Evolutionary conservation across 1,140 invertebrate species (phyloP).

Genomic region (Megalopta genalis): DNA sequence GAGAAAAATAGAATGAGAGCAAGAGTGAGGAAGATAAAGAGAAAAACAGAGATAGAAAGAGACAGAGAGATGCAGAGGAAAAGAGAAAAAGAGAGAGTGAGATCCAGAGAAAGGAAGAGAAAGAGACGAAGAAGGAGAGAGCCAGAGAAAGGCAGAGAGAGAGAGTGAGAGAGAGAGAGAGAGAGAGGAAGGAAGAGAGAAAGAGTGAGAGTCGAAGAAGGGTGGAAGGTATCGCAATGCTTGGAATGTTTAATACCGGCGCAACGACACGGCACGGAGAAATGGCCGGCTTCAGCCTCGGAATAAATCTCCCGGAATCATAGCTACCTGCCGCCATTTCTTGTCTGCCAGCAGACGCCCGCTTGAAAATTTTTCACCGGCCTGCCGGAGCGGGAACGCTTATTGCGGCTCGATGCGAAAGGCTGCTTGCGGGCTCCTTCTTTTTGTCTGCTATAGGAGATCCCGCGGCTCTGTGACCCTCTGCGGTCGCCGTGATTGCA

Average conservation of each 20-base stretch:
- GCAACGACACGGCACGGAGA: slow-evolving; percentile 70
- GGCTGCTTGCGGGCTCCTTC: too few species aligned
- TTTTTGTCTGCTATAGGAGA: neutral
- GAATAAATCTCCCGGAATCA: slow-evolving; percentile 71
- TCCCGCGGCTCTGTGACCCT: neutral
- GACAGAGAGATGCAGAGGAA: too few species aligned
- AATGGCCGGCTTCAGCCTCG: slow-evolving; percentile 67
- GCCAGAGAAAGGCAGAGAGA: too few species aligned
- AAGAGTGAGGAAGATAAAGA: too few species aligned
- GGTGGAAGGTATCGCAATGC: slow-evolving; percentile 68
- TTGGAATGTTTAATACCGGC: slow-evolving; percentile 77
- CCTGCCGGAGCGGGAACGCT: slow-evolving; percentile 36
- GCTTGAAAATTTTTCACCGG: slow-evolving; percentile 53
- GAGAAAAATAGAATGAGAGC: too few species aligned
- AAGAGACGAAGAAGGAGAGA: too few species aligned
- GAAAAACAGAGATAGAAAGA: too few species aligned
- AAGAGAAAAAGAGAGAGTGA: too few species aligned
- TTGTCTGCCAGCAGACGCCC: slow-evolving; percentile 51
- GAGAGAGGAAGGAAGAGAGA: too few species aligned
- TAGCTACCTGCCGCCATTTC: slow-evolving; percentile 59
- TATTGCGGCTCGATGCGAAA: slow-evolving; percentile 44
- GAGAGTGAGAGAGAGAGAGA: neutral
- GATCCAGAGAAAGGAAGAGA: too few species aligned
- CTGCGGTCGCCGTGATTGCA: neutral
- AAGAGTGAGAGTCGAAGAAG: slow-evolving; percentile 20